Evolutionary conservation across 1,140 invertebrate species (phyloP).

Genomic region (Microplitis demolitor): DNA sequence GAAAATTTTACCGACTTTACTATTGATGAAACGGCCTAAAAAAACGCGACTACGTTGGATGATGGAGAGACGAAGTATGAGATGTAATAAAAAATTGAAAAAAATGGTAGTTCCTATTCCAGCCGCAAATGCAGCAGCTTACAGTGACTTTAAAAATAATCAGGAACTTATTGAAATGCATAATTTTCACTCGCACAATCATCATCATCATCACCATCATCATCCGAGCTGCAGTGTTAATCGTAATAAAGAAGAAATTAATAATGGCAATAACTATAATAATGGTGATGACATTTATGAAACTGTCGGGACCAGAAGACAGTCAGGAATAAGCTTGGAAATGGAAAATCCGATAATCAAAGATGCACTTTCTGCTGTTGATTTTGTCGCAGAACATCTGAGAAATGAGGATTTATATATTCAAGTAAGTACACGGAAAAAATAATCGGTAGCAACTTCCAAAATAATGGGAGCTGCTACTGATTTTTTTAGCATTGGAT

Average conservation of each 20-base stretch:
- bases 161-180: conserved; percentile 80
- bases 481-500: too few relatives aligned
- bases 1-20: conserved; percentile 84
- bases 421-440: conserved; percentile 70
- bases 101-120: conserved; percentile 45
- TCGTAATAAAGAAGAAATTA: conserved; percentile 64
- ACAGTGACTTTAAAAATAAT: conserved; percentile 79
- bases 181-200: conserved; percentile 90
- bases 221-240: conserved; percentile 96
- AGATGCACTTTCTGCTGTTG: conserved; percentile 96
- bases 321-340: conserved; percentile 73
- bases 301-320: conserved; percentile 62
- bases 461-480: too few relatives aligned
- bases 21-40: conserved; percentile 90
- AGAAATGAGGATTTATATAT: conserved; percentile 96
- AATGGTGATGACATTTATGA: too few relatives aligned
- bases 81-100: too few relatives aligned
- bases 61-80: conserved; percentile 94
- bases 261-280: conserved; percentile 62
- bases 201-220: conserved; percentile 89
- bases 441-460: background rate
- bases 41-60: conserved; percentile 93
- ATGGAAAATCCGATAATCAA: conserved; percentile 89
- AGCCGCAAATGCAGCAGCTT: conserved; percentile 73
- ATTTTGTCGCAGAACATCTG: conserved; percentile 97